Evolutionary conservation across 2,797 vertebrate species (phyloP).

Genomic region (Cuniculus paca): DNA sequence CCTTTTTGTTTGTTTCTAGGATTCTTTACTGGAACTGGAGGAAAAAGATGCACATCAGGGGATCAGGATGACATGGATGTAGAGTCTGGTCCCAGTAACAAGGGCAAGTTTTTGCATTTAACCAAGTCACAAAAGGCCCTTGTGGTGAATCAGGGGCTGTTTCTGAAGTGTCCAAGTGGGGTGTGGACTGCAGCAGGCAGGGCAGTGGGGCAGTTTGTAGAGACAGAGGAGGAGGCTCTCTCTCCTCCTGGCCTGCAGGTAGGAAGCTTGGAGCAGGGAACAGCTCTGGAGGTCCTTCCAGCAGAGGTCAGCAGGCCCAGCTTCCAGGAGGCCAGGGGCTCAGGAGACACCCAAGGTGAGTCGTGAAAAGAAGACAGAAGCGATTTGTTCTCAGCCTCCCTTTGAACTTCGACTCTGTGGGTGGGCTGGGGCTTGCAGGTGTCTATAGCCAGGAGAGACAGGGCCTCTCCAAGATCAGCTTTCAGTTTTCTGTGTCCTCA

Average conservation of each 20-base stretch:
- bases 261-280: not conserved
- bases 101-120: constrained; percentile 17
- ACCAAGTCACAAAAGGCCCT: constrained; percentile 30
- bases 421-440: constrained; percentile 79
- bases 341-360: constrained; percentile 63
- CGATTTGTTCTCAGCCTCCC: constrained; percentile 63
- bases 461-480: constrained; percentile 73
- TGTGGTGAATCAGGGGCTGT: not conserved
- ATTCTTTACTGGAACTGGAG: constrained; percentile 21
- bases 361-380: constrained; percentile 69
- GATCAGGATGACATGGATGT: not conserved
- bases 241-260: not conserved
- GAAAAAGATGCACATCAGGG: not conserved
- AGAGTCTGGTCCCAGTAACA: not conserved
- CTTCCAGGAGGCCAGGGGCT: constrained; percentile 42
- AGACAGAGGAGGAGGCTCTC: not conserved
- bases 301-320: constrained; percentile 7
- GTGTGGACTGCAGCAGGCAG: not conserved
- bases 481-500: constrained; percentile 78
- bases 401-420: constrained; percentile 70
- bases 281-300: not conserved
- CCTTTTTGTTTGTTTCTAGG: constrained; percentile 39
- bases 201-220: not conserved
- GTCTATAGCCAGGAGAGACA: constrained; percentile 69
- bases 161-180: not conserved